A percentile compares a stretch with the other conserved stretches of the same genome.
phyloP scores from a whole-genome alignment of 1,140 invertebrate species.

The Bathynomus jamesi region DNA sequence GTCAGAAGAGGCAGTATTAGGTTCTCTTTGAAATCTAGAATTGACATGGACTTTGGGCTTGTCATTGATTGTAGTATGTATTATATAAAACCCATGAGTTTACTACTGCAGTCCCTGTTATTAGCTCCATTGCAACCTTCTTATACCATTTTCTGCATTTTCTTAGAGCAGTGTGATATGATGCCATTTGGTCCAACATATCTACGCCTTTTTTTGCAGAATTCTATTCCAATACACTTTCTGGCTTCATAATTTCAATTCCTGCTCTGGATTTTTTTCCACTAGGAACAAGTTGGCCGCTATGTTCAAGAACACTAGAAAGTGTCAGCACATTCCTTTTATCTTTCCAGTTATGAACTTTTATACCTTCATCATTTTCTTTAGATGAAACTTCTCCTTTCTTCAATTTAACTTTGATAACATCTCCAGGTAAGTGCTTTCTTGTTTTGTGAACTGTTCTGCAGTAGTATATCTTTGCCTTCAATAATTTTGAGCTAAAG shows the following conservation, averaged over 20 bases:
- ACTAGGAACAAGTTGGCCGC: conserved; percentile 23
- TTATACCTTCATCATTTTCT: conserved; percentile 37
- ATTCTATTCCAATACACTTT: conserved; percentile 44
- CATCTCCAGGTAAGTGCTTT: background rate
- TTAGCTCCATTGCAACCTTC: conserved; percentile 23
- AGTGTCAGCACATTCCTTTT: conserved; percentile 43
- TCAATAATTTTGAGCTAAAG: conserved; percentile 39
- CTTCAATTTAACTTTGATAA: conserved; percentile 15
- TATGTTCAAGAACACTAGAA: conserved; percentile 41
- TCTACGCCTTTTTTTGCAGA: conserved; percentile 43
- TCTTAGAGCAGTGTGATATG: conserved; percentile 40
- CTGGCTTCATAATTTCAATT: conserved; percentile 40
- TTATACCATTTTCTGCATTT: conserved; percentile 31
- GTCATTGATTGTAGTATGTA: conserved; percentile 5
- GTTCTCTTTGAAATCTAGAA: conserved; percentile 9
- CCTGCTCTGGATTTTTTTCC: conserved; percentile 22
- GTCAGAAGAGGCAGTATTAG: conserved; percentile 9
- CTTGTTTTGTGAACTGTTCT: conserved; percentile 42
- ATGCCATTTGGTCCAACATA: conserved; percentile 43
- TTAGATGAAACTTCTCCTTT: conserved; percentile 8
- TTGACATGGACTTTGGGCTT: conserved; percentile 4
- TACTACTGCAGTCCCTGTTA: conserved; percentile 3
- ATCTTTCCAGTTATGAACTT: conserved; percentile 44
- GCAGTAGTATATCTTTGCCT: conserved; percentile 44
- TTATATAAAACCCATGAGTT: conserved; percentile 16